Evolutionary conservation across 2,113 vertebrate genomes (phyloP).

Genomic region (Nothoprocta perdicaria): DNA sequence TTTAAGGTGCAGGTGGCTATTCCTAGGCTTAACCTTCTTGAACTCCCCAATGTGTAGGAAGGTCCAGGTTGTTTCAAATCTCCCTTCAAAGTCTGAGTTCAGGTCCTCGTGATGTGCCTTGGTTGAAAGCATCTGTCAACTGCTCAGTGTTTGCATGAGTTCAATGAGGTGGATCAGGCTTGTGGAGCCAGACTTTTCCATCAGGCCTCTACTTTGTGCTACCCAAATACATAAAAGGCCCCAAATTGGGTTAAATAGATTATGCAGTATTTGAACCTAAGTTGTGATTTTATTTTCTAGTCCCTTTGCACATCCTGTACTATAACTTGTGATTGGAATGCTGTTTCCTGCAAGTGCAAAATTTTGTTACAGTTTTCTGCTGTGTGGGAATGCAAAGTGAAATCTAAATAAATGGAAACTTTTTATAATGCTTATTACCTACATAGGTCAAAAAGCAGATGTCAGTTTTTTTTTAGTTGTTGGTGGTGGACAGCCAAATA

Average conservation of each 20-base stretch:
- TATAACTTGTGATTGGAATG: not conserved
- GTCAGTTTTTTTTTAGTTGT: slow-evolving; percentile 46
- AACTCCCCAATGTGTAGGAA: not conserved
- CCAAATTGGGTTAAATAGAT: not conserved
- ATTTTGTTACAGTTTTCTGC: not conserved
- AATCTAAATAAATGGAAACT: slow-evolving; percentile 51
- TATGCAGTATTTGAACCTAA: not conserved
- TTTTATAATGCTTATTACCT: slow-evolving; percentile 21
- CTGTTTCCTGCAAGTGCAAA: not conserved
- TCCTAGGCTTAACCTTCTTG: not conserved
- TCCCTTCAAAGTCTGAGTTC: not conserved
- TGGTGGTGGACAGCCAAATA: slow-evolving; percentile 60
- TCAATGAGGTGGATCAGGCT: not conserved
- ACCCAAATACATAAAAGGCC: accelerated
- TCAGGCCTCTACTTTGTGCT: not conserved
- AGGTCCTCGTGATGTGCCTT: not conserved
- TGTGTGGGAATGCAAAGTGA: slow-evolving; percentile 20
- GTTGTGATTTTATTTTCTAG: not conserved
- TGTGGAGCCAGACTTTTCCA: not conserved
- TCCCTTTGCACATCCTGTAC: not conserved
- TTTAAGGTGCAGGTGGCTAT: not conserved
- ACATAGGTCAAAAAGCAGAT: slow-evolving; percentile 56
- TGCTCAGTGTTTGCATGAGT: not conserved
- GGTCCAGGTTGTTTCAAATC: not conserved
- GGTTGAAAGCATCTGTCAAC: not conserved